Percentiles rank a stretch among this genome's conserved stretches.
These are phyloP conservation scores for Nebria salina DNA, from an alignment of 2,888 invertebrate genomes.

Conservation along the genomic window DNA sequence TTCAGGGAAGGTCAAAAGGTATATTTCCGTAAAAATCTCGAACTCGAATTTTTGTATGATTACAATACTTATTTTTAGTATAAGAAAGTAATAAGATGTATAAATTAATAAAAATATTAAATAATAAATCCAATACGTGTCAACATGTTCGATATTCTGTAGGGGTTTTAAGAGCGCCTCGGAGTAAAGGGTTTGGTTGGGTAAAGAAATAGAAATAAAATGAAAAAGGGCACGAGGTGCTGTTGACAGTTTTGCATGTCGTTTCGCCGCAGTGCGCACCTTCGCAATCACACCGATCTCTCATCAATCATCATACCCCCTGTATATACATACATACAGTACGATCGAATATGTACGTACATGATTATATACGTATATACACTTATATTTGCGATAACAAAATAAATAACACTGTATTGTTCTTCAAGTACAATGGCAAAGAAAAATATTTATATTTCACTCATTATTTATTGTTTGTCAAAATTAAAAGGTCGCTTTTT, in stretches of 20 bases:
- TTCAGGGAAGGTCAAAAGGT: too few species aligned
- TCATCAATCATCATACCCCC: slow-evolving; percentile 33
- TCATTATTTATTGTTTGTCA: not conserved
- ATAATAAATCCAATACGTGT: not conserved
- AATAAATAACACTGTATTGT: not conserved
- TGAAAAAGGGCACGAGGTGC: not conserved
- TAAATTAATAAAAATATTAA: not conserved
- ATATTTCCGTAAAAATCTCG: too few species aligned
- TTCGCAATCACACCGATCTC: slow-evolving; percentile 34
- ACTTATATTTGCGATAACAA: not conserved
- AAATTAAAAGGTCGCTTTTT: not conserved
- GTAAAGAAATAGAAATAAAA: not conserved
- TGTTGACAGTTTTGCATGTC: slow-evolving; percentile 16
- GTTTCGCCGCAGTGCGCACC: slow-evolving; percentile 17
- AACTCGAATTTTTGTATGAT: too few species aligned
- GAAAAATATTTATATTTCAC: not conserved
- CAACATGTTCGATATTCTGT: not conserved
- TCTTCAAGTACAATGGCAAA: not conserved
- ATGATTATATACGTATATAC: not conserved
- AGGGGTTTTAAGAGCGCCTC: not conserved
- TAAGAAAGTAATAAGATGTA: not conserved
- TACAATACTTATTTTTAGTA: not conserved
- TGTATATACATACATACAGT: too few species aligned
- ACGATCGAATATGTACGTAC: not conserved
- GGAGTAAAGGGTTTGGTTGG: not conserved